Conservation (phyloP, 2,113 vertebrate species). For the Colinus virginianus region DNA sequence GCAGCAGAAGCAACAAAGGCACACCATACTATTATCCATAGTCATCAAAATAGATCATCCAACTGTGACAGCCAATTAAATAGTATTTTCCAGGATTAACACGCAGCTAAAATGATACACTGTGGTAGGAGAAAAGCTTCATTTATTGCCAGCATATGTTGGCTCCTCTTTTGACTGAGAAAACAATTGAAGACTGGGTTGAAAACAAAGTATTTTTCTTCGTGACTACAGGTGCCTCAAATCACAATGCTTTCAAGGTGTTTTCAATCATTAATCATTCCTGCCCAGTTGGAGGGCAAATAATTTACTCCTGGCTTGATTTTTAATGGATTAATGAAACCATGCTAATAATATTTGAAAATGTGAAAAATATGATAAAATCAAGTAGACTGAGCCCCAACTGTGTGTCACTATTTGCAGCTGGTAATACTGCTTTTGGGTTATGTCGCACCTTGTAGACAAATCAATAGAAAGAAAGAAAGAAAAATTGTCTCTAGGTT, state of each 20-base stretch:
- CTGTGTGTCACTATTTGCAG: background rate
- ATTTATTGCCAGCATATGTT: background rate
- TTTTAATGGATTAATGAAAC: conserved; percentile 15
- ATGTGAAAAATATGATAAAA: background rate
- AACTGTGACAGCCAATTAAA: background rate
- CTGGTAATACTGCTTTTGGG: background rate
- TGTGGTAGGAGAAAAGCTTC: background rate
- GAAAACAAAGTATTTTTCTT: background rate
- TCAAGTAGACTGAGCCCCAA: background rate
- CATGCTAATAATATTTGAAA: background rate
- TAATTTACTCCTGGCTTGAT: background rate
- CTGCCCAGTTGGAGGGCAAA: background rate
- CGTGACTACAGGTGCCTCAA: background rate
- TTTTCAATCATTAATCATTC: conserved; percentile 3
- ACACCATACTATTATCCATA: background rate
- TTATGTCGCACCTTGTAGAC: background rate
- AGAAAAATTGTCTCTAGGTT: background rate
- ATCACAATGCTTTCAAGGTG: background rate
- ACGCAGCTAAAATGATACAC: conserved; percentile 3
- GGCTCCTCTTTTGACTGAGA: background rate
- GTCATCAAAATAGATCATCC: background rate
- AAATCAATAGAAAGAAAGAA: background rate
- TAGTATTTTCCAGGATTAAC: background rate
- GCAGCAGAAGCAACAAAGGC: conserved; percentile 1
- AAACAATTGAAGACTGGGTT: background rate